Percentiles rank a stretch among this genome's conserved stretches.
Conservation (phyloP, 2,888 invertebrate genomes). For the Aelia acuminata region DNA sequence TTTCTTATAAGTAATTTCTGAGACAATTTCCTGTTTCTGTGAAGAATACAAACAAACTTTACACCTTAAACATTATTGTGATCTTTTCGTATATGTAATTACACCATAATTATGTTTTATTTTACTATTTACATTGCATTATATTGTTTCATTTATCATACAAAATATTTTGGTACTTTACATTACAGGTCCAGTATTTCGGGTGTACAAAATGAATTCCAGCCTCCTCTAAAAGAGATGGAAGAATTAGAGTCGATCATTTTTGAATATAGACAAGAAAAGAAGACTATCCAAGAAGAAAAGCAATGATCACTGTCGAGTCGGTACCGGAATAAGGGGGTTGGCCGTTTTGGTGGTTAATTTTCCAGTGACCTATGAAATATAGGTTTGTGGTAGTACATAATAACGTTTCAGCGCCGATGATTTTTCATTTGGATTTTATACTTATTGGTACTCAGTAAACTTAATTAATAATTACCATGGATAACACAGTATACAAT, state of each 20-base stretch:
- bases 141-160: not conserved
- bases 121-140: not conserved
- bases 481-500: no score
- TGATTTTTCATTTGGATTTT: not conserved
- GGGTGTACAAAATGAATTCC: constrained; percentile 16
- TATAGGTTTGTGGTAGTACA: not conserved
- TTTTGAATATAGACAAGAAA: not conserved
- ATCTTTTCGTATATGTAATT: no score
- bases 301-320: not conserved
- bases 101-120: no score
- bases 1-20: no score
- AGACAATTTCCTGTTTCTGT: no score
- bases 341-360: not conserved
- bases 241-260: constrained; percentile 47
- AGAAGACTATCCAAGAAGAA: not conserved
- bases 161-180: not conserved
- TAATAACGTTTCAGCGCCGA: not conserved
- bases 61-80: no score
- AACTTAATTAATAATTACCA: no score
- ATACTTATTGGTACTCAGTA: no score
- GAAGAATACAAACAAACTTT: no score
- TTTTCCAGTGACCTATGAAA: not conserved
- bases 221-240: constrained; percentile 44
- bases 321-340: not conserved
- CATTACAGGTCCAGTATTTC: not conserved